A percentile compares a stretch with the other conserved stretches of the same genome.
Conservation (phyloP, 64 coral and sea anemone species). For the Stichodactyla helianthus region DNA sequence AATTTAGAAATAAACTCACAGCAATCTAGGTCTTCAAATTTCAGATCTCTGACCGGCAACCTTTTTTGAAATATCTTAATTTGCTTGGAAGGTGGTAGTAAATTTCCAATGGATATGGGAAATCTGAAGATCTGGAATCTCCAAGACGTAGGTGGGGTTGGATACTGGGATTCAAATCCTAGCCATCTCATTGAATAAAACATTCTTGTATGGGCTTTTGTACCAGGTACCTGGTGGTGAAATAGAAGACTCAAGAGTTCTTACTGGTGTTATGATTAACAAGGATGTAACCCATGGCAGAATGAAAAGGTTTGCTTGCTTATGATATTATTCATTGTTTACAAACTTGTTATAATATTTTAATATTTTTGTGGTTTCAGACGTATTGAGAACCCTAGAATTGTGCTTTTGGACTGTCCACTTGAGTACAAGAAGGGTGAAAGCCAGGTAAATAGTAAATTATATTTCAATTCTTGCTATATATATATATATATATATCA, state of each 20-base stretch:
- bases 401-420: slow-evolving; percentile 89
- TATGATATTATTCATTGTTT: not conserved
- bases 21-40: too few species aligned
- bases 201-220: not conserved
- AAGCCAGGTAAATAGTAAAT: slow-evolving; percentile 66
- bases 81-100: too few species aligned
- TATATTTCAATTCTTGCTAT: too few species aligned
- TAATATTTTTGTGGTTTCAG: slow-evolving; percentile 39
- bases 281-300: slow-evolving; percentile 99
- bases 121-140: too few species aligned
- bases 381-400: slow-evolving; percentile 91
- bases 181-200: not conserved
- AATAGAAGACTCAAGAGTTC: slow-evolving; percentile 92
- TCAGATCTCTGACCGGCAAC: too few species aligned
- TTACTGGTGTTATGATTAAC: slow-evolving; percentile 95
- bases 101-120: too few species aligned
- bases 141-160: not conserved
- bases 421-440: slow-evolving; percentile 99
- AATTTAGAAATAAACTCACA: too few species aligned
- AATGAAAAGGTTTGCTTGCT: slow-evolving; percentile 79
- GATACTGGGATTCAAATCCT: not conserved
- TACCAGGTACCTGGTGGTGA: slow-evolving; percentile 85
- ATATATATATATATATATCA: too few species aligned
- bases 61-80: too few species aligned
- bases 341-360: not conserved